Conservation (phyloP, 2,113 vertebrate species). For the Carassius carassius region DNA sequence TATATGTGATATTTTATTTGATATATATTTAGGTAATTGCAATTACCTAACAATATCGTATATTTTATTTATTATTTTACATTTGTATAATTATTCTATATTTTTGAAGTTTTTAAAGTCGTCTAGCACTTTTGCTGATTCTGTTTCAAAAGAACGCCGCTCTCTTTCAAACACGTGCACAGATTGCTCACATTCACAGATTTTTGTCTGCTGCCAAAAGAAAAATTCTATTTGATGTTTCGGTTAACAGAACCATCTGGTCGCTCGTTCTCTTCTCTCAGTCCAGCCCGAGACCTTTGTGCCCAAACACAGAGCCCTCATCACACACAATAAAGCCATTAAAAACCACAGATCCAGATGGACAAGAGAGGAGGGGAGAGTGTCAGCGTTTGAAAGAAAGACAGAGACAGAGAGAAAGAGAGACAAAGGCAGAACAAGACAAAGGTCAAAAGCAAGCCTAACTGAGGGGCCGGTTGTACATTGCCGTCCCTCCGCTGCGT, state of each 20-base stretch:
- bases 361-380: conserved; percentile 41
- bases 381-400: conserved; percentile 23
- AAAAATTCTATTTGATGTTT: conserved; percentile 76
- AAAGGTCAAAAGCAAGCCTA: conserved; percentile 45
- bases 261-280: conserved; percentile 45
- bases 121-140: too few relatives aligned
- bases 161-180: neutral
- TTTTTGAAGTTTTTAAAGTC: too few relatives aligned
- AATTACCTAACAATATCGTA: too few relatives aligned
- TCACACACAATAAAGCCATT: conserved; percentile 53
- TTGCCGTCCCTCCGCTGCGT: conserved; percentile 5
- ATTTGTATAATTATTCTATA: too few relatives aligned
- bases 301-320: conserved; percentile 49
- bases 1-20: too few relatives aligned
- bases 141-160: too few relatives aligned
- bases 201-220: conserved; percentile 68
- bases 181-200: neutral
- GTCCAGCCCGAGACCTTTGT: conserved; percentile 56
- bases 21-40: too few relatives aligned
- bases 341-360: conserved; percentile 55
- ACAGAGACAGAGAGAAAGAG: conserved; percentile 14
- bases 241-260: conserved; percentile 79
- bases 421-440: conserved; percentile 36
- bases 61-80: too few relatives aligned
- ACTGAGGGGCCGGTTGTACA: conserved; percentile 23